phyloP scores from a whole-genome alignment of 2,797 vertebrate species.

The Kryptolebias ocellatus region DNA sequence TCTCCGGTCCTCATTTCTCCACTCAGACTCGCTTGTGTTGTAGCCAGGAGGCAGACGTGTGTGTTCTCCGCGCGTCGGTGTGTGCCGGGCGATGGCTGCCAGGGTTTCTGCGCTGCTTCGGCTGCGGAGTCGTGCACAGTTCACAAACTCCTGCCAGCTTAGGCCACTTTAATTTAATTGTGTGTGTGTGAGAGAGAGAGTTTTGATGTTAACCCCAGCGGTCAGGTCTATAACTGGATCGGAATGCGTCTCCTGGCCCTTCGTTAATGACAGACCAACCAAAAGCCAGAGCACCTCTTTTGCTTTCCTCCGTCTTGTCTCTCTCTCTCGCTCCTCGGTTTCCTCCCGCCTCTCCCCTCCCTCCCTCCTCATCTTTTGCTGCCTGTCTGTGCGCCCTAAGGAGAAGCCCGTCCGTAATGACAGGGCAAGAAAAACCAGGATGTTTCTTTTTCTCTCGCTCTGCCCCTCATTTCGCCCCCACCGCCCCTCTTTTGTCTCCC shows the following conservation, averaged over 20 bases:
- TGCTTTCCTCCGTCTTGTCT: constrained; percentile 45
- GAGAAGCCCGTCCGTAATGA: constrained; percentile 69
- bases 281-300: constrained; percentile 83
- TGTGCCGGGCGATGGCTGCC: constrained; percentile 43
- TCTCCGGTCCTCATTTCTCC: constrained; percentile 40
- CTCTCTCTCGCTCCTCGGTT: constrained; percentile 39
- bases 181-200: constrained; percentile 44
- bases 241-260: constrained; percentile 80
- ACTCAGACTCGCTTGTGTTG: constrained; percentile 41
- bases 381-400: constrained; percentile 44
- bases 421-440: constrained; percentile 66
- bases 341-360: constrained; percentile 33
- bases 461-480: constrained; percentile 45
- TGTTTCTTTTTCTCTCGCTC: constrained; percentile 68
- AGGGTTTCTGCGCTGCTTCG: constrained; percentile 42
- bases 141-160: constrained; percentile 49
- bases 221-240: constrained; percentile 82
- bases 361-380: constrained; percentile 47
- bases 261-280: constrained; percentile 85
- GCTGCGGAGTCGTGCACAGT: constrained; percentile 62
- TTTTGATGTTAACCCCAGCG: constrained; percentile 71
- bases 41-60: constrained; percentile 16
- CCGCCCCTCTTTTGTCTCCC: constrained; percentile 56
- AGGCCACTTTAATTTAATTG: constrained; percentile 35
- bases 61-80: constrained; percentile 19